Evolutionary conservation across 2,797 vertebrate species (phyloP), one percentile per base, ranked within the genome.

Genomic region (Rallus crepitans): DNA sequence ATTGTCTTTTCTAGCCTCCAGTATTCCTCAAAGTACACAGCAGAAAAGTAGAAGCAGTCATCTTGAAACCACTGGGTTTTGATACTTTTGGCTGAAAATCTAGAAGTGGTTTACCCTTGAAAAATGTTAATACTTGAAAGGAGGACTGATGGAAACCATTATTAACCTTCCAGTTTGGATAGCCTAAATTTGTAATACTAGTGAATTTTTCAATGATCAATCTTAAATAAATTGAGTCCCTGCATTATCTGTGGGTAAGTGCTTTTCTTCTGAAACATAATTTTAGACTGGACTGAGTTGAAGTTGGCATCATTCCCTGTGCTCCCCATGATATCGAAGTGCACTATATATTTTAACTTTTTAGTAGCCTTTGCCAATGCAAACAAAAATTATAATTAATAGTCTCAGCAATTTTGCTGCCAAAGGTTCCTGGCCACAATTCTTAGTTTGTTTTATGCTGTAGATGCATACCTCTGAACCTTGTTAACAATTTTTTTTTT

Each of bases 351-450:
- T 91, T 97, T 97, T 77, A 95, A 89, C 47, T 94, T 96, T 90
- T 90, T 80, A 89, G 89, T 91, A 93, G 57, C 45, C 93, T 79
- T 53, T 82, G 78, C 88, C 94, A 96, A 86, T 85, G 70, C 91
- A 96, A 97, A 91, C 86, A 96, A 48, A 93, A 96, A 72, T 70
- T 91, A 69, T 95, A 96, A 96, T 96, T 89, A 97, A 95, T 87
- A 82, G 88, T 78, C 88, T 93, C 55, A 78, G 94, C 77, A 90
- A 48, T 90, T 96, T 60, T 82, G 45, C 75, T 97, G 94, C 93
- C 92, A 96, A 81, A 18, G 35, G 90, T 70, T 95, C 50, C 86
- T 90, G 82, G 63, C 71, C 52, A 59, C 61, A 80, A 66, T 66
- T 93, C 59, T 69, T 90, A 87, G 71, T 79, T 96, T 93, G 82